Conservation (phyloP, 2,113 vertebrate genomes). For the Lycocorax pyrrhopterus region DNA sequence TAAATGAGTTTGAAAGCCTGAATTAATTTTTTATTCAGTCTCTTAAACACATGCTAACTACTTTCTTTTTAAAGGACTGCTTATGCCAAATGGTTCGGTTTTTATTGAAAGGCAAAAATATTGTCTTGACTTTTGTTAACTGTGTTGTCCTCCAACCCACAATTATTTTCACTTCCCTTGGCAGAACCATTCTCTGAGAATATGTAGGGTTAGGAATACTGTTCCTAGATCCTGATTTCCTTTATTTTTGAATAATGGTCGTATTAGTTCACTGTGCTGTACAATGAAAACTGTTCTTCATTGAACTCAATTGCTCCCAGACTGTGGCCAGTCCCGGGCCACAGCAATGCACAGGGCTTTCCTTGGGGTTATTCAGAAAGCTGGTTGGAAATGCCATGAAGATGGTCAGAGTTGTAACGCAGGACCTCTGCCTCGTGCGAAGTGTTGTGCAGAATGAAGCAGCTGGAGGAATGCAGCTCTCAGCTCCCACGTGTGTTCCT, state of each 20-base stretch:
- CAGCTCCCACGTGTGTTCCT: background rate
- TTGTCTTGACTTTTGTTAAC: background rate
- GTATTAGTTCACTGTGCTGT: background rate
- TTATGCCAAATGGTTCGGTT: background rate
- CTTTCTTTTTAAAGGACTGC: background rate
- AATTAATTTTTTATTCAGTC: background rate
- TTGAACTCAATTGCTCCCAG: background rate
- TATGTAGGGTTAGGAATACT: background rate
- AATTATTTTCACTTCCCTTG: background rate
- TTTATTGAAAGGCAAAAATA: background rate
- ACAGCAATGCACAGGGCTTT: accelerated
- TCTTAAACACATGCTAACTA: background rate
- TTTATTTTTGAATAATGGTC: background rate
- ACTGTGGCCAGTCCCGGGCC: background rate
- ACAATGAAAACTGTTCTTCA: background rate
- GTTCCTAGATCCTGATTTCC: background rate
- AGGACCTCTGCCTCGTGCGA: background rate
- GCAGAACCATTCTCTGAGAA: background rate
- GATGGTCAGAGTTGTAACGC: background rate
- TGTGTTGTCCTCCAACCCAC: background rate
- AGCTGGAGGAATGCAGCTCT: background rate
- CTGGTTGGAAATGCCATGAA: background rate
- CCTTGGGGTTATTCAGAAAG: background rate
- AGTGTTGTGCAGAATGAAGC: background rate
- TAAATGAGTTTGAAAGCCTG: background rate